Base-by-base conservation (phyloP, 2,797 vertebrate genomes). In the Menidia menidia region DNA sequence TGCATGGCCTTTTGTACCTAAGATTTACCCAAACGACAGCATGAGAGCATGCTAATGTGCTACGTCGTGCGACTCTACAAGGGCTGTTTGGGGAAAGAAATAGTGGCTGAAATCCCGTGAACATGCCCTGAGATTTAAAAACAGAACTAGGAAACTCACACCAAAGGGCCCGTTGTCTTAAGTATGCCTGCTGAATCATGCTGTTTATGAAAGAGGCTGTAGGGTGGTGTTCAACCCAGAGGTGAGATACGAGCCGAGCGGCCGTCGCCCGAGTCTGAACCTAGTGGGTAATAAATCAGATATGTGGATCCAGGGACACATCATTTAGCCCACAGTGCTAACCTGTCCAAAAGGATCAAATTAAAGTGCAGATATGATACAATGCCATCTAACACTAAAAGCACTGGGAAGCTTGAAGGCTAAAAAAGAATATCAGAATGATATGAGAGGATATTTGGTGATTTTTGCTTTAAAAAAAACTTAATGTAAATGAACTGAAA, bases 91-190 rank as follows among this genome's bases (percentile, higher is more conserved):
- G 48, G 71, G 65, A 54, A 69, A 51, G 43, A 70, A 75, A 82
- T 82, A 78, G 66, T 82, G 71, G 89, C 88, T 92, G 92, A 89
- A 79, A 85, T 84, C 78, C 77, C 83, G 86, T 91, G 67, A 88
- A 76, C 44, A 68, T 59, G 47, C 48, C 55, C 66, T 45, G 44
- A 50, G 59, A 72, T 66, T 57, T 35, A 66, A 67, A 67, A 64
- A 66, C 60, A 43, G n/a, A 60, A 77, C 41, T n/a, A 60, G 39
- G 52, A 64, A 57, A 53, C 67, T 60, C 65, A 45, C 65, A 44
- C 57, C 50, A 73, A 74, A 70, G 67, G 70, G 70, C 14, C 61
- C 45, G 45, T 80, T 76, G 59, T 81, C 73, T 70, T 57, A 74
- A 77, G 30, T 61, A 6, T 45, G 68, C 14, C 18, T 73, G 82